Evolutionary conservation across 2,113 vertebrate species (phyloP), one percentile per base, ranked within the genome.

Genomic region (Sitta europaea): DNA sequence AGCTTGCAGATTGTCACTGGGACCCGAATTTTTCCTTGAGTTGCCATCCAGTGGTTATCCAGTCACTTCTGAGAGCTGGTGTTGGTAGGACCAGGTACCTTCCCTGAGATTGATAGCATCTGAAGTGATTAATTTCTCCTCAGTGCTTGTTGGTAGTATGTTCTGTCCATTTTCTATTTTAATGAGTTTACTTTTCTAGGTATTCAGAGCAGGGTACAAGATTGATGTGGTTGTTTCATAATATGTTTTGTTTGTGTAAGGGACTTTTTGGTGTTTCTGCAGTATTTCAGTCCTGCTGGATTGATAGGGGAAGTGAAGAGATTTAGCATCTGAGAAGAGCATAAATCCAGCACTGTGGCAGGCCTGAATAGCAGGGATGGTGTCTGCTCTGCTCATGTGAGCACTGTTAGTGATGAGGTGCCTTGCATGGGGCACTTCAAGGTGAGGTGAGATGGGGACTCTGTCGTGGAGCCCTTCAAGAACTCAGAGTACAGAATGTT

Each of bases 121-220:
- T 66, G 33, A 47, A 77, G 66, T 36, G 43, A 79, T 79, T 54
- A 19, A 51, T 76, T 86, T 67, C 59, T 71, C 29, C 53, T 84
- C 20, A 36, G 40, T 75, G 21, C 33, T 87, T 80, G 20, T 68
- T 63, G 35, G 18, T 88, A 36, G 28, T 45, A 6, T 20, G 14
- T 89, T 84, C 63, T 29, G 5, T 73, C 68, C 6, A 5, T 79
- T 86, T 79, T 57, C 42, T 73, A 0, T 86, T 89, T 71, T 55
- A 89, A 89, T 51, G 19, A 78, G 63, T 92, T 77, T 66, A 66
- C 43, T 91, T 67, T 58, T 28, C 19, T 31, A 43, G 54, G 62
- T 0, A 0, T 31, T 29, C 2, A 2, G 28, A 88, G 21, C 3
- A 0, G 36, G 22, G 40, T 48, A 15, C 25, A 70, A 77, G 63